Conservation (phyloP, 2,113 vertebrate species). For the Columbina picui region DNA sequence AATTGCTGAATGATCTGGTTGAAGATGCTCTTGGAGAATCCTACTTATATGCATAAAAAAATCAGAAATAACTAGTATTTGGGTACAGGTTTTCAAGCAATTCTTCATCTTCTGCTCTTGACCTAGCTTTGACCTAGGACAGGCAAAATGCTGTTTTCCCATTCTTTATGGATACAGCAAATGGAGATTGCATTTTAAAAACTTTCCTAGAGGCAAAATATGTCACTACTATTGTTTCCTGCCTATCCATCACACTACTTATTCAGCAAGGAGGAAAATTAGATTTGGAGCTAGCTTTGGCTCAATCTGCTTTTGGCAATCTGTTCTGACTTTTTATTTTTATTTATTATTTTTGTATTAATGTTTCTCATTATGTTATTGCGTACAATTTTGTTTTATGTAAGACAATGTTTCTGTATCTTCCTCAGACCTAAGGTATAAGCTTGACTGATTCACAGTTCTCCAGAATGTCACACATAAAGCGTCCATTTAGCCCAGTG, state of each 20-base stretch:
- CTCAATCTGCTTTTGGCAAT: constrained; percentile 23
- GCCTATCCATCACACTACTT: constrained; percentile 25
- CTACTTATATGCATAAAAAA: background rate
- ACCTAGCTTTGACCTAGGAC: background rate
- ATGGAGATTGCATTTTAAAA: background rate
- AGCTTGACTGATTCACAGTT: background rate
- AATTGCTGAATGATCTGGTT: background rate
- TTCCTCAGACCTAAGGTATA: background rate
- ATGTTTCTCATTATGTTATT: background rate
- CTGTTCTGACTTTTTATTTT: background rate
- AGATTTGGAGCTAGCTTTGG: background rate
- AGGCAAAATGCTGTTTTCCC: background rate
- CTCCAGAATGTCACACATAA: background rate
- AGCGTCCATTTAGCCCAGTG: background rate
- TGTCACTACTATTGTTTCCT: constrained; percentile 41
- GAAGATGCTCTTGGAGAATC: background rate
- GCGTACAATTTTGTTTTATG: background rate
- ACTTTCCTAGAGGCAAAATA: constrained; percentile 30
- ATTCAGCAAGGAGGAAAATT: constrained; percentile 18
- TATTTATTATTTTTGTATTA: background rate
- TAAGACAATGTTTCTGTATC: background rate
- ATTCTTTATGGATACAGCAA: background rate
- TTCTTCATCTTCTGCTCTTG: background rate
- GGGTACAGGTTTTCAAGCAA: background rate
- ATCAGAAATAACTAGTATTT: background rate